phyloP scores from a whole-genome alignment of 2,888 invertebrate species.

The Leucoma salicis region DNA sequence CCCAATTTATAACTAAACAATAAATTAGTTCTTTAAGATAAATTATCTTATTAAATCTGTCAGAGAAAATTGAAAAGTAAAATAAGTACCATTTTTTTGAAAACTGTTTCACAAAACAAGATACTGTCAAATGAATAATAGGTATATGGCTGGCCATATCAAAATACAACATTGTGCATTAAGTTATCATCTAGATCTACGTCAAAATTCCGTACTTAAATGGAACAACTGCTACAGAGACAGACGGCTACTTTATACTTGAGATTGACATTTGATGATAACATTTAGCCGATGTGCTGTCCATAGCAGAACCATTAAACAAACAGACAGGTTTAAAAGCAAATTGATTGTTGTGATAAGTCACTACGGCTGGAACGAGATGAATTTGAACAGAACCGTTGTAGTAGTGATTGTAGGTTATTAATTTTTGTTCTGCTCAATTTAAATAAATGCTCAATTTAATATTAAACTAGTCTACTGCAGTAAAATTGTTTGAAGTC shows the following conservation, averaged over 20 bases:
- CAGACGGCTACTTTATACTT: constrained; percentile 55
- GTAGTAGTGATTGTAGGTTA: neutral
- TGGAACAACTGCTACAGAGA: constrained; percentile 26
- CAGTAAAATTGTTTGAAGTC: no score
- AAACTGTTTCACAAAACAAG: no score
- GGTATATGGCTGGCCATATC: constrained; percentile 1
- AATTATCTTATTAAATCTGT: no score
- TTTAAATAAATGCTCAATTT: no score
- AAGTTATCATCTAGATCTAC: constrained; percentile 47
- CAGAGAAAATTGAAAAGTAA: no score
- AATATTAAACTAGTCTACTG: no score
- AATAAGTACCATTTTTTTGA: no score
- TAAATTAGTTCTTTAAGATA: no score
- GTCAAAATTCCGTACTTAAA: constrained; percentile 47
- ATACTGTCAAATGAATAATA: neutral
- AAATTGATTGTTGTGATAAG: constrained; percentile 76
- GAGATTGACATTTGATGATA: constrained; percentile 76
- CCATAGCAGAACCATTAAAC: constrained; percentile 69
- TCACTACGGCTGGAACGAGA: constrained; percentile 50
- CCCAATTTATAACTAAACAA: no score
- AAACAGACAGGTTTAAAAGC: constrained; percentile 69
- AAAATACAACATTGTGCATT: constrained; percentile 35
- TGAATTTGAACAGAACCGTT: constrained; percentile 6
- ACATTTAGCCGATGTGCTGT: constrained; percentile 68
- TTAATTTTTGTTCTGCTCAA: no score